These are phyloP conservation scores for Tinamus major DNA, from an alignment of 2,797 vertebrate species.

Conservation along the genomic window DNA sequence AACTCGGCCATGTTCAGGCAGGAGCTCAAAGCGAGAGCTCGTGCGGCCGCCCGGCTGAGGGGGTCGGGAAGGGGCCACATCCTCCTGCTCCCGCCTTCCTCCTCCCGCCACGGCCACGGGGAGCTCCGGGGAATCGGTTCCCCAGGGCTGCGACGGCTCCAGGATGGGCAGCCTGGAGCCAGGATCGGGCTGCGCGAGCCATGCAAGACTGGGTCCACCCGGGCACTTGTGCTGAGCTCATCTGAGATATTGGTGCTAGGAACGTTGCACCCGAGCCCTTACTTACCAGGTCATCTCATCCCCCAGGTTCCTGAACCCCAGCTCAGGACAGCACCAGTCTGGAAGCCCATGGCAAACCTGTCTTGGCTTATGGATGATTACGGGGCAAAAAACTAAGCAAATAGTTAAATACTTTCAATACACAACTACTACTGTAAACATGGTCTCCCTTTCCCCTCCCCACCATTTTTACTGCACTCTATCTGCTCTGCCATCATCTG, in stretches of 20 bases:
- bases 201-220: background rate
- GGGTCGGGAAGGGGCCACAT: background rate
- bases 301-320: background rate
- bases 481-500: background rate
- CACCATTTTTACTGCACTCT: background rate
- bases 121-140: background rate
- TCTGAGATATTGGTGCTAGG: background rate
- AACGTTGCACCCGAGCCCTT: background rate
- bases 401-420: background rate
- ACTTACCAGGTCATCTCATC: background rate
- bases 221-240: background rate
- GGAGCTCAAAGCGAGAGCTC: background rate
- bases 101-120: background rate
- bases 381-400: conserved; percentile 17
- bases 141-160: background rate
- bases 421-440: background rate
- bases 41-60: background rate
- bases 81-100: background rate
- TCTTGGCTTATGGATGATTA: background rate
- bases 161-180: background rate
- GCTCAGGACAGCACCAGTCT: background rate
- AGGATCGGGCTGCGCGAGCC: background rate
- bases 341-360: background rate
- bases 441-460: background rate
- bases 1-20: background rate